Conservation (phyloP, 2,797 vertebrate species). For the Perodicticus potto region DNA sequence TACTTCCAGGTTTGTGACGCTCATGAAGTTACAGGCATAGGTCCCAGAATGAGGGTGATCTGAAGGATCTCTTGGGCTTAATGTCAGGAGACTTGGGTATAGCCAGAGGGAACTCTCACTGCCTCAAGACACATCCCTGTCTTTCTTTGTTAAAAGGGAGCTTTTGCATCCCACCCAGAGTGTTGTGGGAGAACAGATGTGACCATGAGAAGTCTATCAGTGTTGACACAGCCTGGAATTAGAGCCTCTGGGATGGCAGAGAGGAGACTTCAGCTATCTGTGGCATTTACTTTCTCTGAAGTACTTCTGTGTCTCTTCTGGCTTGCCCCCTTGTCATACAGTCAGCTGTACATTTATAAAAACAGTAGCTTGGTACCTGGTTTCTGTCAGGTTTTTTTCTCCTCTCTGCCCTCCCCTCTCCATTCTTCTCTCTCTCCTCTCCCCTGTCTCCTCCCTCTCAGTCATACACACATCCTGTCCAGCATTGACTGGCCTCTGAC, state of each 20-base stretch:
- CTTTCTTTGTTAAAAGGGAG: conserved; percentile 25
- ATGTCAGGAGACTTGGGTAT: background rate
- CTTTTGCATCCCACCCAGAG: background rate
- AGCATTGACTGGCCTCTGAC: conserved; percentile 12
- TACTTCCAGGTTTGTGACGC: background rate
- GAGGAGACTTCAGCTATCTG: background rate
- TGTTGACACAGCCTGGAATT: background rate
- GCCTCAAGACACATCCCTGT: background rate
- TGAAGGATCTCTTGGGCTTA: background rate
- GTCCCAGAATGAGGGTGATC: background rate
- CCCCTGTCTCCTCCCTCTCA: background rate
- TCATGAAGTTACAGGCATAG: background rate
- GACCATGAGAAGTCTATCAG: background rate
- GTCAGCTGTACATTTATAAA: background rate
- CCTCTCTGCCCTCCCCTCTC: background rate
- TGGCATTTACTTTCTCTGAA: background rate
- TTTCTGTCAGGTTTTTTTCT: conserved; percentile 8
- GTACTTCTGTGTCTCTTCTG: background rate
- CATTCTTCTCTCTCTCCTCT: background rate
- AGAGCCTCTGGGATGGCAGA: background rate
- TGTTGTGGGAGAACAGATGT: background rate
- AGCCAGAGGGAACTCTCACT: background rate
- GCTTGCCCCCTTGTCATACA: background rate
- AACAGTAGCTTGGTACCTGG: background rate
- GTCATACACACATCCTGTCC: background rate